Evolutionary conservation across 92 coral and sea anemone species (phyloP), one percentile per base, ranked within the genome.

Genomic region (Nematostella vectensis): DNA sequence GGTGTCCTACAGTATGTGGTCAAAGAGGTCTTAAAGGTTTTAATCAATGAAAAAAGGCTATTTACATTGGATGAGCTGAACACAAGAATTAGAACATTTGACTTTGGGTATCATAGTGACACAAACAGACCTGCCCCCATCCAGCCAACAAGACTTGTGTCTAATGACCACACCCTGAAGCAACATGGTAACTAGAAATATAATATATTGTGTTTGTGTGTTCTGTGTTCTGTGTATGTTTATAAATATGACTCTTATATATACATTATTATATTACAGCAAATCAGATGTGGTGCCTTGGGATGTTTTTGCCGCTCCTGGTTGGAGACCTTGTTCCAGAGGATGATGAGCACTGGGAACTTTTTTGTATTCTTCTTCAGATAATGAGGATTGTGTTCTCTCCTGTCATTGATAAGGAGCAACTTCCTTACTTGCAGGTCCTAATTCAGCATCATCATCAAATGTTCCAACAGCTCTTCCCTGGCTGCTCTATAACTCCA

Each of bases 201-300:
- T 54, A 24, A 36, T 16, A 47, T 62, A 21, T 27, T 31, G 36
- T 20, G 31, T 40, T n/a, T 19, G 47, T 19, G 18, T 17, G 49
- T 23, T 26, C 55, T 61, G 48, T n/a, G n/a, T n/a, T n/a, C n/a
- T n/a, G n/a, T n/a, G 31, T 43, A 19, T 48, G 31, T 16, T 29
- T 27, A 40, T 61, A 47, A 45, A 18, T 44, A 47, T 9, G 40
- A 44, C n/a, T n/a, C n/a, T n/a, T n/a, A n/a, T n/a, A n/a, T n/a
- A n/a, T n/a, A n/a, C n/a, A n/a, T n/a, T 52, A 48, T 19, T 59
- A 31, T 27, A 20, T 55, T 66, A 6, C 44, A 77, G 91, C 91
- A 62, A 66, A 71, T 58, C 91, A 82, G 62, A 82, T 82, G 80
- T 82, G 84, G 91, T 82, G 81, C 44, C 76, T 82, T 43, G 77